Conservation (phyloP, 2,888 invertebrate species). For the Hemicrepidius hirtus region DNA sequence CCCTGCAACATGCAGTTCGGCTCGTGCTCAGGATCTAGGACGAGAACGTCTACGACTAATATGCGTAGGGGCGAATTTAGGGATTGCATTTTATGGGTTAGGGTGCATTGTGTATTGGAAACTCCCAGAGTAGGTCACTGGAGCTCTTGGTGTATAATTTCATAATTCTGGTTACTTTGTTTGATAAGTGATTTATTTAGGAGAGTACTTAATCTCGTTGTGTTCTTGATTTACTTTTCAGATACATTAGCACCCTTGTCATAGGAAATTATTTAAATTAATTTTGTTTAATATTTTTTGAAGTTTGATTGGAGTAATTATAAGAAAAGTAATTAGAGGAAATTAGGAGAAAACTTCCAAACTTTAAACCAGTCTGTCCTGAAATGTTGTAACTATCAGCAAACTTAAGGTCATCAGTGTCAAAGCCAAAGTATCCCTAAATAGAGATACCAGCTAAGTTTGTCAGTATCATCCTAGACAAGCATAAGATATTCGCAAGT, state of each 20-base stretch:
- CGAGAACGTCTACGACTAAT: constrained; percentile 46
- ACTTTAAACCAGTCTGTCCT: too few relatives aligned
- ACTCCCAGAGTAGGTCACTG: constrained; percentile 64
- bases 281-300: too few relatives aligned
- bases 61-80: constrained; percentile 59
- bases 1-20: constrained; percentile 47
- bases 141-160: constrained; percentile 56
- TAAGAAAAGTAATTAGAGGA: too few relatives aligned
- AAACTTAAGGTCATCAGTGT: constrained; percentile 14
- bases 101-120: constrained; percentile 53
- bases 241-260: too few relatives aligned
- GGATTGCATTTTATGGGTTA: constrained; percentile 55
- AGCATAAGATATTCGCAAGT: constrained; percentile 47
- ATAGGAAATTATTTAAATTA: too few relatives aligned
- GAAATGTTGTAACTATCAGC: not conserved
- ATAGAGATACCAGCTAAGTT: constrained; percentile 11
- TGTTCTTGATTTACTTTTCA: not conserved
- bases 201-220: constrained; percentile 18
- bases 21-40: constrained; percentile 59
- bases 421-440: constrained; percentile 9
- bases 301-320: too few relatives aligned
- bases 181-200: constrained; percentile 33
- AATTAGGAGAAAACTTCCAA: too few relatives aligned
- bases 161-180: constrained; percentile 45
- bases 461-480: constrained; percentile 46